Evolutionary conservation across 2,888 invertebrate species (phyloP), one percentile per base, ranked within the genome.

Genomic region (Eutolmus rufibarbis): DNA sequence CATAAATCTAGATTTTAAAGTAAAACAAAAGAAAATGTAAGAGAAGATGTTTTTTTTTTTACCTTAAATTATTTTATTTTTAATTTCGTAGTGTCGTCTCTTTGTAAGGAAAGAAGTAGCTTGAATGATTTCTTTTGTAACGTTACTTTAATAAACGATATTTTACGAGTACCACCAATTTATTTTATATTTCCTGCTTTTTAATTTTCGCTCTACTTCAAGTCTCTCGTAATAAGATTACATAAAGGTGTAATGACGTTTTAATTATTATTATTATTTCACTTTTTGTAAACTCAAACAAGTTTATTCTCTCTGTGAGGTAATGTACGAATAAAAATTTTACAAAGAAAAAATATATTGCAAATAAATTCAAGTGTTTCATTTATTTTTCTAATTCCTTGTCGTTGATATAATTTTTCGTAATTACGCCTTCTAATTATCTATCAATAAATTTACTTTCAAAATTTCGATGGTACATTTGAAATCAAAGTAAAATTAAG

Each of bases 221-320:
- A 66, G 56, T 86, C 77, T 84, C 74, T 87, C 76, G 86, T 87
- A 87, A 87, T 88, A 88, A 88, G 88, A 88, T 88, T 88, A 88
- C 88, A 87, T 66, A 66, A 23, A 78, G 87, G 87, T 88, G 87
- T 88, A 88, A 88, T 86, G 87, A 87, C 74, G 74, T 85, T 74
- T 82, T 82, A 34, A 51, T 56, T 82, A 43, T 85, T 85, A 85
- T 74, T 43, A 85, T 82, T 82, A 34, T 82, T 66, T 37, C n/a
- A 28, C 14, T 37, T 82, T 82, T 82, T 82, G 82, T 82, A 82
- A 82, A 66, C 82, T 57, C 37, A 85, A 46, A 81, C 76, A 82
- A 79, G 82, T 77, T 86, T 88, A 87, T 88, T 88, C 88, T 88
- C 79, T 87, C 87, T 87, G 79, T 87, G 87, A 87, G 87, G 78